phyloP scores from a whole-genome alignment of 1,140 invertebrate genomes.

The Cydia splendana region DNA sequence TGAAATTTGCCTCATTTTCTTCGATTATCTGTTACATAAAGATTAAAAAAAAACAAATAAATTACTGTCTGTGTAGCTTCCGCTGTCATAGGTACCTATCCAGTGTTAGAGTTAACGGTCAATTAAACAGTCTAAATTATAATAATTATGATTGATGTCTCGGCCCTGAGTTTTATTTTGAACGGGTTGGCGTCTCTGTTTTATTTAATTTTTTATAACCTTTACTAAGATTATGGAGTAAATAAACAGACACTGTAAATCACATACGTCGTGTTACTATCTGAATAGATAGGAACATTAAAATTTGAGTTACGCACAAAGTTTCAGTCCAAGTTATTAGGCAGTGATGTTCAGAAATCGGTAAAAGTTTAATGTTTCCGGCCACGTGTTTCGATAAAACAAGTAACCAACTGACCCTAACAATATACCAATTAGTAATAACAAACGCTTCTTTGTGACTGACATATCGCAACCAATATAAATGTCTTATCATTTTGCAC shows the following conservation, averaged over 20 bases:
- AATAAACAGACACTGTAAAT: not conserved
- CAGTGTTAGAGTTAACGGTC: not conserved
- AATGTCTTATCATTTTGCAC: too few relatives aligned
- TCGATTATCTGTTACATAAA: not conserved
- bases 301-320: too few relatives aligned
- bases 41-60: not conserved
- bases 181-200: not conserved
- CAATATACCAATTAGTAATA: too few relatives aligned
- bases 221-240: not conserved
- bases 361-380: too few relatives aligned
- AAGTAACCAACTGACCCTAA: too few relatives aligned
- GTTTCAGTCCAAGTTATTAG: too few relatives aligned
- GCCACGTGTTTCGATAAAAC: too few relatives aligned
- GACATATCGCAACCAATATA: too few relatives aligned
- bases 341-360: too few relatives aligned
- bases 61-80: not conserved
- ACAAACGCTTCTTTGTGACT: too few relatives aligned
- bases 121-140: conserved; percentile 12
- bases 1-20: not conserved
- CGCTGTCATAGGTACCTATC: not conserved
- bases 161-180: not conserved
- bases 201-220: not conserved
- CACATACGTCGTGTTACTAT: not conserved
- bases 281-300: too few relatives aligned
- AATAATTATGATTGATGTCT: conserved; percentile 11